Base-by-base conservation (phyloP, 1,140 invertebrate genomes). In the Radopholus similis region DNA sequence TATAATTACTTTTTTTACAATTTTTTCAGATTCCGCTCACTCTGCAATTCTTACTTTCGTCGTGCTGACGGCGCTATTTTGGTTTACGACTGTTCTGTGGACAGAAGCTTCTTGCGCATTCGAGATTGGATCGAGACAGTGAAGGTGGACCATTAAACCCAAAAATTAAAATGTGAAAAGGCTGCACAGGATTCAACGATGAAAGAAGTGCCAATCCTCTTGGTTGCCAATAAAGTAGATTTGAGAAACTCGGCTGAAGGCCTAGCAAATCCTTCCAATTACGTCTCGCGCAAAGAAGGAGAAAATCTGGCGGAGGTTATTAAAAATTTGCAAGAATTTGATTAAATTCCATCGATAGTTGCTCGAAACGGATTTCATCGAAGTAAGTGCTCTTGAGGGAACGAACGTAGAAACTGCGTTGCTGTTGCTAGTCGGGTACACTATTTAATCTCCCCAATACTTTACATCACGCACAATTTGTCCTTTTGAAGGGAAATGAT, bases 1-100 rank as follows among this genome's bases (percentile, higher is more conserved):
- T 13, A 13, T 47, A 4, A 26, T 28, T 5, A 47, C 21, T 23
- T 75, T 72, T 38, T 21, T 11, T 35, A 26, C 23, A 73, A 47
- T 79, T n/a, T n/a, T n/a, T n/a, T 77, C 55, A 77, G 77, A 66
- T 79, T 79, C 54, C 72, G 78, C 28, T 76, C 72, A 49, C 62
- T 79, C 11, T 81, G 78, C 42, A 80, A 81, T 38, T 79, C 77
- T 9, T 79, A 79, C 56, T 79, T 79, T 54, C 73, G 77, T 13
- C 62, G 77, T 26, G 77, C 77, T 4, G 77, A 79, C 58, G 77
- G 77, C 11, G 78, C 78, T 30, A 76, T 79, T 70, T 58, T 79
- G 5, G 77, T 79, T 4, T 79, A 79, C 47, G 78, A 79, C 54
- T 78, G 80, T 40, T 67, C 74, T 18, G 44, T 69, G 4, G 77